Base-by-base conservation (phyloP, 1,140 invertebrate genomes). In the Parasteatoda tepidariorum region DNA sequence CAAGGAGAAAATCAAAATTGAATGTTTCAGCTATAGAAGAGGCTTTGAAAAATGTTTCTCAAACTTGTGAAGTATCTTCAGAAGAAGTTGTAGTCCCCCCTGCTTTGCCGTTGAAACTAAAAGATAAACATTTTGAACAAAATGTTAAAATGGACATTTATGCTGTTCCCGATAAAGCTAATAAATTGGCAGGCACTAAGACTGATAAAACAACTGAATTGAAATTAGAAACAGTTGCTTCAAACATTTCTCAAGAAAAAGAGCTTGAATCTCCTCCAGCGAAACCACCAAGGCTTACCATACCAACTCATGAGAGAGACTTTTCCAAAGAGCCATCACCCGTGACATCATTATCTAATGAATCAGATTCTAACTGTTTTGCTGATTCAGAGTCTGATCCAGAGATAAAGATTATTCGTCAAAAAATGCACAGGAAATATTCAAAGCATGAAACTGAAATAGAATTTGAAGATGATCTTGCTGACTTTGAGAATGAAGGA, bases 281-380 rank as follows among this genome's bases (percentile, higher is more conserved):
- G 7, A 83, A 83, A 31, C 81, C 81, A 18, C 81, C 68, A 5
- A 31, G 81, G 6, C 24, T 83, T 6, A 66, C 48, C 55, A 61
- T 61, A 15, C 34, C 34, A 13, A 5, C 24, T 3, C 22, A 61
- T 11, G 61, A 59, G 28, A 11, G 41, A 33, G 38, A 18, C 13
- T 34, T 54, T 13, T 83, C 70, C 5, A 83, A 83, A 73, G 81
- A 83, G 22, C 61, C 38, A 15, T 83, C 81, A 26, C 81, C 81
- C 6, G 68, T 34, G 31, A 83, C 81, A 30, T 83, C 81, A 15
- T 11, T 67, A 15, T 73, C 68, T 24, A 67, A 83, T 64, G 81
- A 83, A 57, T 83, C 81, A 15, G 81, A 83, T 74, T 83, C 67
- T 2, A 83, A 83, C 30, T 83, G 68, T 48, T 83, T 83, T 73